These are phyloP conservation scores for Drosophila monieri DNA, from an alignment of 2,888 invertebrate genomes.

Conservation along the genomic window DNA sequence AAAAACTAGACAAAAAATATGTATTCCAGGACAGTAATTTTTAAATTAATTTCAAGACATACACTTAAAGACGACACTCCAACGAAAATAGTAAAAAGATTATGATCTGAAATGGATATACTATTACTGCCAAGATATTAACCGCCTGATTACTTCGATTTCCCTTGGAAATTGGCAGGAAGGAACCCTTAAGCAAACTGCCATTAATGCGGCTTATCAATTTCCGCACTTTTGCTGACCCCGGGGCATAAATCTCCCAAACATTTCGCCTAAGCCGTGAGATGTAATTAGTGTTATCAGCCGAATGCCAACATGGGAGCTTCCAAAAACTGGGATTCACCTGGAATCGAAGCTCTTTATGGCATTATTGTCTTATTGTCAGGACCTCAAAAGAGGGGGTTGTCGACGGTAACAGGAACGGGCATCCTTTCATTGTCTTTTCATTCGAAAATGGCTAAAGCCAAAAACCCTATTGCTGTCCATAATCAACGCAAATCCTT, in stretches of 20 bases:
- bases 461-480: conserved; percentile 76
- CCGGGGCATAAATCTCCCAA: conserved; percentile 39
- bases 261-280: conserved; percentile 36
- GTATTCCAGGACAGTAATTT: neutral
- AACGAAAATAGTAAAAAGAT: neutral
- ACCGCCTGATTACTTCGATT: conserved; percentile 26
- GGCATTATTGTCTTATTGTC: conserved; percentile 72
- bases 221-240: conserved; percentile 39
- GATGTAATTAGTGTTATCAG: conserved; percentile 64
- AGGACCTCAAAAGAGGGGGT: conserved; percentile 9
- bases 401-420: neutral
- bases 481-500: conserved; percentile 78
- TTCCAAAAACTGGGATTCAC: conserved; percentile 29
- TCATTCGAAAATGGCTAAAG: conserved; percentile 74
- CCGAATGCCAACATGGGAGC: conserved; percentile 25
- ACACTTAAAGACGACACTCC: neutral
- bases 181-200: conserved; percentile 42
- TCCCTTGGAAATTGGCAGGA: conserved; percentile 25
- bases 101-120: conserved; percentile 4
- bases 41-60: neutral
- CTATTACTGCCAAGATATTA: conserved; percentile 10
- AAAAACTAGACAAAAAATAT: neutral
- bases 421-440: conserved; percentile 74
- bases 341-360: conserved; percentile 70
- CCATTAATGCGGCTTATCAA: conserved; percentile 40